Conservation (phyloP, 2,797 vertebrate species). For the Malurus splendens region DNA sequence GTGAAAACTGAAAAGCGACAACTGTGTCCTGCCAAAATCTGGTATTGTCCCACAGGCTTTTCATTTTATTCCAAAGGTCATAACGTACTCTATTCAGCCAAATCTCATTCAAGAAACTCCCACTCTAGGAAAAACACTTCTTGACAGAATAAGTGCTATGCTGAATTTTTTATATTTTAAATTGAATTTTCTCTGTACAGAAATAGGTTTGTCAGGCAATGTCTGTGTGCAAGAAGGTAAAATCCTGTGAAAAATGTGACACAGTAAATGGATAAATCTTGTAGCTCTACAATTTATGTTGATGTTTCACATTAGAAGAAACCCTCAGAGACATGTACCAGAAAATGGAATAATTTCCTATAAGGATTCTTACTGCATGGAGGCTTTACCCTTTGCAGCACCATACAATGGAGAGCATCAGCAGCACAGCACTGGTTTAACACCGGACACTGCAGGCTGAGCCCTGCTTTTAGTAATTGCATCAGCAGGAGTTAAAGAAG, state of each 20-base stretch:
- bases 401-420: neutral
- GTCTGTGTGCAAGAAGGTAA: neutral
- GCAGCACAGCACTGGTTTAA: neutral
- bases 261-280: neutral
- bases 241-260: conserved; percentile 9
- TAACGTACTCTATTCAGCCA: neutral
- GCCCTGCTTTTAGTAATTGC: conserved; percentile 24
- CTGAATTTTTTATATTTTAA: neutral
- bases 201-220: neutral
- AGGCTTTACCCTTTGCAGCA: neutral
- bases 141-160: conserved; percentile 13
- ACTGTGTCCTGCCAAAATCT: conserved; percentile 34
- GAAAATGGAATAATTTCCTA: conserved; percentile 50
- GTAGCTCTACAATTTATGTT: conserved; percentile 8
- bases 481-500: conserved; percentile 50
- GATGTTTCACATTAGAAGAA: conserved; percentile 27
- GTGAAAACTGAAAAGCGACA: conserved; percentile 26
- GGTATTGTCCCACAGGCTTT: conserved; percentile 24
- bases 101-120: conserved; percentile 34
- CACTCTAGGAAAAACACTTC: conserved; percentile 2
- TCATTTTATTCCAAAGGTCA: conserved; percentile 36
- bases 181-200: neutral
- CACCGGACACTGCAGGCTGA: neutral
- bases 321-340: conserved; percentile 45
- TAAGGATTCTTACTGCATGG: neutral